Evolutionary conservation across 2,113 vertebrate species (phyloP).

Genomic region (Corythaixoides concolor): DNA sequence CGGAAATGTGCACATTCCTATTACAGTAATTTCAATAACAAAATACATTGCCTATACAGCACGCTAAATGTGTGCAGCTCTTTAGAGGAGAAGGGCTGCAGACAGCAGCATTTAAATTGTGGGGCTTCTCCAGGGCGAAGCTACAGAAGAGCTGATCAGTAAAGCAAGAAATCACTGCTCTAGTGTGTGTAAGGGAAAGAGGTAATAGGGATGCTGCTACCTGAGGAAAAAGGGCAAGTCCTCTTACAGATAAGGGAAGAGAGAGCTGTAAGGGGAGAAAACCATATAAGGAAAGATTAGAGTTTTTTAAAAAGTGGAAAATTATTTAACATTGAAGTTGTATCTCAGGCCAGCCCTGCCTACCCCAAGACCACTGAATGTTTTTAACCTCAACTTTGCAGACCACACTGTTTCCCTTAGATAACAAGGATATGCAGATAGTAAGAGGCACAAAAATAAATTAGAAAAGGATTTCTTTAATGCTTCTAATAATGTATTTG

Average conservation of each 20-base stretch:
- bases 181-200: neutral
- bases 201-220: conserved; percentile 53
- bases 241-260: conserved; percentile 50
- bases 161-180: conserved; percentile 37
- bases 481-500: conserved; percentile 55
- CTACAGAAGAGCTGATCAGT: neutral
- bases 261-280: conserved; percentile 23
- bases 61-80: neutral
- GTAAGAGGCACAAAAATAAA: conserved; percentile 60
- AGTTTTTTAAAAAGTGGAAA: conserved; percentile 8
- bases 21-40: conserved; percentile 26
- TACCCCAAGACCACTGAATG: conserved; percentile 4
- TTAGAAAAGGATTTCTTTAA: conserved; percentile 66
- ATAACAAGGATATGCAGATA: conserved; percentile 63
- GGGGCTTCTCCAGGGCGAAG: conserved; percentile 17
- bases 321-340: conserved; percentile 44
- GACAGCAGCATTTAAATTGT: conserved; percentile 18
- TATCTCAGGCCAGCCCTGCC: conserved; percentile 20
- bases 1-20: neutral
- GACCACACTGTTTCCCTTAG: conserved; percentile 51
- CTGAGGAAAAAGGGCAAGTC: conserved; percentile 45
- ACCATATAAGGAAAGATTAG: conserved; percentile 38
- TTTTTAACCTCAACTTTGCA: conserved; percentile 56
- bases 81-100: neutral
- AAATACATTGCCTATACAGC: neutral